Evolutionary conservation across 2,888 invertebrate species (phyloP).

Genomic region (Xestoiulus laeticollis): DNA sequence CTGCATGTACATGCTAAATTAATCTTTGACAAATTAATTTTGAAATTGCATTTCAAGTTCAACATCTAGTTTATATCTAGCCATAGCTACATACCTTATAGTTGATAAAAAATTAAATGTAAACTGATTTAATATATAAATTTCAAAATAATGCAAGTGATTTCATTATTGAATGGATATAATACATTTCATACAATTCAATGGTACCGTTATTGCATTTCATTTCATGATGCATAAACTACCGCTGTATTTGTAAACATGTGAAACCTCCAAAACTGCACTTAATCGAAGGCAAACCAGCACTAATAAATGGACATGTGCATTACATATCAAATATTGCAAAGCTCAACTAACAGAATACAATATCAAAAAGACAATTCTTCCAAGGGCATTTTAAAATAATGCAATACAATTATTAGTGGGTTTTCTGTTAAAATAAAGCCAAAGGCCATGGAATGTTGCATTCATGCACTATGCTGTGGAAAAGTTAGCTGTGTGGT

Average conservation of each 20-base stretch:
- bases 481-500: background rate
- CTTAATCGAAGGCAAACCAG: background rate
- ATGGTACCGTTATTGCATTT: background rate
- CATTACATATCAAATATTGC: background rate
- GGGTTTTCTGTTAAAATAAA: background rate
- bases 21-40: too few relatives aligned
- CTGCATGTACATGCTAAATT: too few relatives aligned
- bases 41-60: too few relatives aligned
- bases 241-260: background rate
- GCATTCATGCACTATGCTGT: conserved; percentile 15
- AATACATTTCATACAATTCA: background rate
- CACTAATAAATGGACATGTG: background rate
- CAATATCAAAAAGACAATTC: background rate
- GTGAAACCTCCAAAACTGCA: background rate
- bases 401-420: background rate
- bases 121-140: too few relatives aligned
- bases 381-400: background rate
- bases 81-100: too few relatives aligned
- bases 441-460: conserved; percentile 37
- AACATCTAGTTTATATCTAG: too few relatives aligned
- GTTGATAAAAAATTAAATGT: too few relatives aligned
- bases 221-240: too few relatives aligned
- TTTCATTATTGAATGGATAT: background rate
- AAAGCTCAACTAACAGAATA: background rate
- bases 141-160: too few relatives aligned